These are phyloP conservation scores for Oncorhynchus gorbuscha DNA, from an alignment of 2,113 vertebrate genomes.

Conservation along the genomic window DNA sequence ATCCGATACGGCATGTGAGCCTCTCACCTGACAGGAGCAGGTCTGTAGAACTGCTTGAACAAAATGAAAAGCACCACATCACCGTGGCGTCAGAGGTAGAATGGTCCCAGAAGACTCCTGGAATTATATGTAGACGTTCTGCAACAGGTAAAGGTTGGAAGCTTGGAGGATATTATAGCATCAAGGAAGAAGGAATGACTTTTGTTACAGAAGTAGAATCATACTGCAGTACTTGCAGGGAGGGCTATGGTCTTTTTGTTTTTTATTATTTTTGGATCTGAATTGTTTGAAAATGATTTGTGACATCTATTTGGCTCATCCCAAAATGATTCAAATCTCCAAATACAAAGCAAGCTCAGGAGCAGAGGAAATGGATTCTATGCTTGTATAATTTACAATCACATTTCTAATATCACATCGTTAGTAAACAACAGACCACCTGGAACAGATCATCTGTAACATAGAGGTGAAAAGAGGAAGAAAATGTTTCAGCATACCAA, in stretches of 20 bases:
- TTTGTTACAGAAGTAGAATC: not conserved
- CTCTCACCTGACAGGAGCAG: not conserved
- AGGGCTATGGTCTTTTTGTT: no score
- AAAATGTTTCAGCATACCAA: not conserved
- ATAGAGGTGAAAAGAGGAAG: not conserved
- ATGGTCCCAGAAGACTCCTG: not conserved
- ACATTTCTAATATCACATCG: no score
- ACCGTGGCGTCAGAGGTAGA: constrained; percentile 2
- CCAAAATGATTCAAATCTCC: no score
- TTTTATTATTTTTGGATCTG: no score
- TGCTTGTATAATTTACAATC: not conserved
- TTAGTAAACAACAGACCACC: no score
- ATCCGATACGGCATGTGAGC: not conserved
- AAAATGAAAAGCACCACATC: not conserved
- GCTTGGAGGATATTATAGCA: not conserved
- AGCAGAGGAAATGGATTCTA: not conserved
- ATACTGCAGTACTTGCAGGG: no score
- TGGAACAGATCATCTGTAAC: not conserved
- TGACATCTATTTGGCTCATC: no score
- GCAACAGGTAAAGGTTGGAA: not conserved
- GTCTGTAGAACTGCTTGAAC: not conserved
- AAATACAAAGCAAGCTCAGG: not conserved
- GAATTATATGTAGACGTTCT: not conserved
- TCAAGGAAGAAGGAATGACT: not conserved
- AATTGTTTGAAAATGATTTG: no score